Conservation (phyloP, 2,888 invertebrate species). For the Schrankia costaestrigalis region DNA sequence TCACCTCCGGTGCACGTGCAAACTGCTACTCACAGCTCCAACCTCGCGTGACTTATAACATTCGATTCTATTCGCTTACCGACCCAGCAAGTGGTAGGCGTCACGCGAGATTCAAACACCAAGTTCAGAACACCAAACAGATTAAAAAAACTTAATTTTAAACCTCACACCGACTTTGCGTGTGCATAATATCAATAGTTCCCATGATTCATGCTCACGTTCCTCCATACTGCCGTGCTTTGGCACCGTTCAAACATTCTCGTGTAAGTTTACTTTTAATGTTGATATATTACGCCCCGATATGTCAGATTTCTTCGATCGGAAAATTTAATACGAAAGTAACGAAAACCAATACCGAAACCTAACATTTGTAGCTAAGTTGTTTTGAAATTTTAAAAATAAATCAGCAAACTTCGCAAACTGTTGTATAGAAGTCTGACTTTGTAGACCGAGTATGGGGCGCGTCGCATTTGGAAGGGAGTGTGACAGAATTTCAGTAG, state of each 20-base stretch:
- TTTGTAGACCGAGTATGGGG: slow-evolving; percentile 24
- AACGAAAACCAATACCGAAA: slow-evolving; percentile 14
- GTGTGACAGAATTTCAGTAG: slow-evolving; percentile 60
- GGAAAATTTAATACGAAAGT: slow-evolving; percentile 19
- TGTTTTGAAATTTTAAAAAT: slow-evolving; percentile 45
- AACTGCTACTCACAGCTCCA: background rate
- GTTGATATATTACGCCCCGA: too few species aligned
- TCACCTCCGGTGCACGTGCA: slow-evolving; percentile 30
- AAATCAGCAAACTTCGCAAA: slow-evolving; percentile 43
- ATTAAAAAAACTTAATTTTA: slow-evolving; percentile 38
- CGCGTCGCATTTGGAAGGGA: slow-evolving; percentile 32
- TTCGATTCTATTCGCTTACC: too few species aligned
- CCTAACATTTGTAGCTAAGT: slow-evolving; percentile 33
- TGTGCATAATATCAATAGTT: slow-evolving; percentile 21
- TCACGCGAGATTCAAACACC: too few species aligned
- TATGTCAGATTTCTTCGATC: slow-evolving; percentile 19
- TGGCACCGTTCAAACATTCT: slow-evolving; percentile 16
- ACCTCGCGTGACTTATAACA: slow-evolving; percentile 11
- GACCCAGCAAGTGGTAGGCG: too few species aligned
- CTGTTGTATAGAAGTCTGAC: slow-evolving; percentile 23
- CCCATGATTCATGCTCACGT: slow-evolving; percentile 21
- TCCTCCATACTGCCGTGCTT: slow-evolving; percentile 19
- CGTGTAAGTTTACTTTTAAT: background rate
- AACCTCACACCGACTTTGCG: slow-evolving; percentile 21
- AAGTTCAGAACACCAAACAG: slow-evolving; percentile 17